phyloP scores from a whole-genome alignment of 2,888 invertebrate genomes.

The Pristionchus exspectatus region DNA sequence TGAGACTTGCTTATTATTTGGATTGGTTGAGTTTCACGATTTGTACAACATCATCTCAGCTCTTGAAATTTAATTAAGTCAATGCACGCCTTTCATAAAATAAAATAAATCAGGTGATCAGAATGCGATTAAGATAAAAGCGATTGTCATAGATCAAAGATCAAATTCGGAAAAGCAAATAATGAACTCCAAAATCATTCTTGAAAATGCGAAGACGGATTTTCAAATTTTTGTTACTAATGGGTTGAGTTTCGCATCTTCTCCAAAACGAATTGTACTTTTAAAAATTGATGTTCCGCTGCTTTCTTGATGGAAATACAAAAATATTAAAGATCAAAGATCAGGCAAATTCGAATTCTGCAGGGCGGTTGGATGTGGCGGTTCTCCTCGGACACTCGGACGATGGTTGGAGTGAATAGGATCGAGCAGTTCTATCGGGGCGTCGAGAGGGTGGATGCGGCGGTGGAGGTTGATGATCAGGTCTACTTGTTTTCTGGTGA shows the following conservation, averaged over 20 bases:
- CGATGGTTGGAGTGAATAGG: slow-evolving; percentile 26
- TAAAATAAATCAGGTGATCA: too few relatives aligned
- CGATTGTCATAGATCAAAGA: not conserved
- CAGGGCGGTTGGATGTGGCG: slow-evolving; percentile 55
- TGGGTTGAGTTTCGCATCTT: not conserved
- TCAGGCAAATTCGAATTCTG: not conserved
- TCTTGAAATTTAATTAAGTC: too few relatives aligned
- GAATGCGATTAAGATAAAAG: too few relatives aligned
- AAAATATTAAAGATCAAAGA: not conserved
- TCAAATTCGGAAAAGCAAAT: not conserved
- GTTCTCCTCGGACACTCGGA: slow-evolving; percentile 33
- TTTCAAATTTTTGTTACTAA: not conserved
- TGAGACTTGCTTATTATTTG: too few relatives aligned
- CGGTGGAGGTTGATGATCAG: slow-evolving; percentile 48
- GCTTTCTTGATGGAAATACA: too few relatives aligned
- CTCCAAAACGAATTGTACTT: not conserved
- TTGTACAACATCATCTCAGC: too few relatives aligned
- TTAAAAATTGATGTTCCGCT: too few relatives aligned
- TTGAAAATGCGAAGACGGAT: too few relatives aligned
- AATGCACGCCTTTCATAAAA: too few relatives aligned
- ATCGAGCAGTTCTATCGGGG: slow-evolving; percentile 48
- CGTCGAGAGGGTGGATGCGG: slow-evolving; percentile 49
- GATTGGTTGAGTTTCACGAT: not conserved
- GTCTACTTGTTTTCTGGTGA: slow-evolving; percentile 50
- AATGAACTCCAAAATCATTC: too few relatives aligned